phyloP scores from a whole-genome alignment of 2,888 invertebrate species.

The Catocala nupta region DNA sequence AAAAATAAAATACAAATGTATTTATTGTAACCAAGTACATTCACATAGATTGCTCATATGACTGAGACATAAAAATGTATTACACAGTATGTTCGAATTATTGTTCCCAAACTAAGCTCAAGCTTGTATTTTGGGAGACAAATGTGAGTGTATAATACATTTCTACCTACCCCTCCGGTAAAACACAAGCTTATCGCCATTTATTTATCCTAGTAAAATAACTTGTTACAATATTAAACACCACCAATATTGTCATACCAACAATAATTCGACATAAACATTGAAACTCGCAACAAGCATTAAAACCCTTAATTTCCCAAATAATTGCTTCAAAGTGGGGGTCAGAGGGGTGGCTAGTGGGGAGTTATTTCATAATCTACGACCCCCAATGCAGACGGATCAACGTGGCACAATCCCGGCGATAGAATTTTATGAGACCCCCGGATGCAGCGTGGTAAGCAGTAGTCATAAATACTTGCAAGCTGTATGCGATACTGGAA shows the following conservation, averaged over 20 bases:
- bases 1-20: no score
- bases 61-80: no score
- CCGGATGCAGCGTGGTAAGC: slow-evolving; percentile 81
- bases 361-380: slow-evolving; percentile 55
- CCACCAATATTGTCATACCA: not conserved
- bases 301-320: slow-evolving; percentile 50
- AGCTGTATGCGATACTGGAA: slow-evolving; percentile 57
- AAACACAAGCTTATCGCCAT: no score
- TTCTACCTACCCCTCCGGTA: no score
- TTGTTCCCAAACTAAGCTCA: no score
- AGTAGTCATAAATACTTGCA: slow-evolving; percentile 76
- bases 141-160: no score
- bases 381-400: slow-evolving; percentile 69
- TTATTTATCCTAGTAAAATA: no score
- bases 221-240: not conserved
- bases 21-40: no score
- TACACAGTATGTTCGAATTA: no score
- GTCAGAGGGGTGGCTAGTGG: slow-evolving; percentile 17
- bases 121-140: no score
- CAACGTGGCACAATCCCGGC: slow-evolving; percentile 78
- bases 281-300: slow-evolving; percentile 28
- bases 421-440: slow-evolving; percentile 85
- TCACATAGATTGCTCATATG: no score
- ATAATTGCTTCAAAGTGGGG: slow-evolving; percentile 52
- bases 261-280: slow-evolving; percentile 10